Conservation (phyloP, 35 echinoderm and acorn worm genomes). For the Apostichopus japonicus region DNA sequence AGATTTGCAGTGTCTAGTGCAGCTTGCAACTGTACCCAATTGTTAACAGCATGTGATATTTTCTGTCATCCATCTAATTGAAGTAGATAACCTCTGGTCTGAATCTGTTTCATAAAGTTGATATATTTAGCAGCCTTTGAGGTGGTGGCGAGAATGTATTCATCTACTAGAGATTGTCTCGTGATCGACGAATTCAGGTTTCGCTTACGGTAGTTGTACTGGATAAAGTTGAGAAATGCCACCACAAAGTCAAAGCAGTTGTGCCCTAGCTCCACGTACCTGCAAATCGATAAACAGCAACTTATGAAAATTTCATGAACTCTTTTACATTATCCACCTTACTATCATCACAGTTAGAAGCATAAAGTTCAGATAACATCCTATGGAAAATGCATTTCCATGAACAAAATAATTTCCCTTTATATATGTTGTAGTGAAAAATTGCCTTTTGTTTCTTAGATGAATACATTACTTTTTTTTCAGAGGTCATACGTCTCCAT, state of each 20-base stretch:
- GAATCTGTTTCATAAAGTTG: slow-evolving; percentile 26
- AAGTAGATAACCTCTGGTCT: slow-evolving; percentile 6
- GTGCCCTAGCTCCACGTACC: slow-evolving; percentile 61
- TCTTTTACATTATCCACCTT: no score
- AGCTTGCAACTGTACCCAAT: no score
- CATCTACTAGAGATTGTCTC: slow-evolving; percentile 47
- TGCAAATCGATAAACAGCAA: slow-evolving; percentile 39
- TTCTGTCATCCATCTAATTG: slow-evolving; percentile 13
- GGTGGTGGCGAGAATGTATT: slow-evolving; percentile 67
- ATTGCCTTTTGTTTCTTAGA: no score
- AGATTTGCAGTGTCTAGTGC: no score
- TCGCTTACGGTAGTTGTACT: slow-evolving; percentile 62
- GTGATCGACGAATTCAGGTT: slow-evolving; percentile 29
- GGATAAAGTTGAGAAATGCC: slow-evolving; percentile 68
- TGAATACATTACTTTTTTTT: no score
- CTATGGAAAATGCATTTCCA: no score
- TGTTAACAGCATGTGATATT: background rate
- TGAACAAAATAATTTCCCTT: no score
- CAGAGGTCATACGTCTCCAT: no score
- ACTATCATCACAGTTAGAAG: no score
- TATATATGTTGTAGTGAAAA: no score
- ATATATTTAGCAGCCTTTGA: slow-evolving; percentile 66
- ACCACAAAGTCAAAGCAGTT: slow-evolving; percentile 94
- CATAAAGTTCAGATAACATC: no score
- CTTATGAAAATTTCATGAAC: no score